Percentiles rank a stretch among this genome's conserved stretches.
phyloP scores from a whole-genome alignment of 92 coral and sea anemone genomes.

The Galaxea fascicularis region DNA sequence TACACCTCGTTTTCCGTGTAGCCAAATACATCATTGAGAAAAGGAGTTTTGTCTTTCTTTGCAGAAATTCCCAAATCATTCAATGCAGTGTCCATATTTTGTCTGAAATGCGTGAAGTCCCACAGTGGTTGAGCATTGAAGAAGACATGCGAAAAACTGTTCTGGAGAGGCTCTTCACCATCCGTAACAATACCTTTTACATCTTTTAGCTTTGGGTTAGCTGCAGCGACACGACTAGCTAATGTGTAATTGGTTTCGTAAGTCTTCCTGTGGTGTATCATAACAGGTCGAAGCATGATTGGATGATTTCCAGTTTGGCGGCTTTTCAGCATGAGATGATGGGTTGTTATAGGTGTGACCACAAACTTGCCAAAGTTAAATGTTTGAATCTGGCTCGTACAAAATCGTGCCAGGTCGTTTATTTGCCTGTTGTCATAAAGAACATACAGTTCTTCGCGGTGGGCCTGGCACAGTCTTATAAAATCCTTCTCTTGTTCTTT shows the following conservation, averaged over 20 bases:
- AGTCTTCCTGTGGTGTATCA: conserved; percentile 45
- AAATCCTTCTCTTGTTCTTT: conserved; percentile 37
- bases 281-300: conserved; percentile 32
- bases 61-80: conserved; percentile 38
- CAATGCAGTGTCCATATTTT: conserved; percentile 50
- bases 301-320: conserved; percentile 44
- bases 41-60: conserved; percentile 15
- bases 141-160: conserved; percentile 41
- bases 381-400: conserved; percentile 28
- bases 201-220: conserved; percentile 42
- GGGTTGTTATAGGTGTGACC: conserved; percentile 41
- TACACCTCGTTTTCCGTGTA: conserved; percentile 25
- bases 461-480: conserved; percentile 42
- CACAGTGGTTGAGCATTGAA: conserved; percentile 29
- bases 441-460: conserved; percentile 41
- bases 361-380: conserved; percentile 39
- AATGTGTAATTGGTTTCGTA: conserved; percentile 29
- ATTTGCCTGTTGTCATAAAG: conserved; percentile 25
- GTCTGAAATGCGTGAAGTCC: conserved; percentile 44
- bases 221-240: conserved; percentile 34
- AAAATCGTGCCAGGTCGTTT: conserved; percentile 36
- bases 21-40: conserved; percentile 46
- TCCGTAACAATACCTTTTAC: conserved; percentile 42
- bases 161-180: conserved; percentile 54
- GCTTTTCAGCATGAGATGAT: conserved; percentile 31